Base-by-base conservation (phyloP, 2,888 invertebrate genomes). In the Megastigmus dorsalis region DNA sequence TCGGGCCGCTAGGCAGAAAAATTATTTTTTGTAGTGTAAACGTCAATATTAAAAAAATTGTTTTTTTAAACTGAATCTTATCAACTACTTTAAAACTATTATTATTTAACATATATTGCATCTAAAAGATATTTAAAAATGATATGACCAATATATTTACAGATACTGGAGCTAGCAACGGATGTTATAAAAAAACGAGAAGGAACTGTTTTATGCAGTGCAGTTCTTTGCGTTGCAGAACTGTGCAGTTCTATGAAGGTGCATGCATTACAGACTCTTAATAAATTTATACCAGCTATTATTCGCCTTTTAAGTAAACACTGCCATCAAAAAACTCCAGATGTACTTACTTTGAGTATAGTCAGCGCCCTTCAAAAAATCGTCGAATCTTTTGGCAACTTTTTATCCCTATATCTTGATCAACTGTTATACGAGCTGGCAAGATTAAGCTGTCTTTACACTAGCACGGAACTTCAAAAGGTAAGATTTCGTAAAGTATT, bases 341-440 rank as follows among this genome's bases (percentile, higher is more conserved):
- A 92, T 80, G 81, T 93, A 20, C 88, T 92, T 0, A 86, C 94
- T n/a, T 85, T 94, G 18, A 94, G 95, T 84, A 92, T 94, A 5
- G 91, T 96, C 1, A 94, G 95, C 2, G 93, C 95, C 0, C 89
- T 96, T 36, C 92, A 94, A 74, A 96, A 95, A 87, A 92, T 97
- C 45, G 91, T 97, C 3, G 95, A 95, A 83, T 93, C 93, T 28
- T 86, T 97, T 48, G 93, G 95, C 0, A 89, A 94, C 43, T 98
- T 97, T 85, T 86, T 98, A 77, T 96, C 95, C 76, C 95, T 96
- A 0, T 97, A 97, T 87, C 89, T 97, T 36, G 92, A 92, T 78
- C 92, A 93, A 80, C 89, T 95, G 36, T 84, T 95, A 0, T 90
- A 89, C 7, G 92, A 93, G 79, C 88, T 95, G 45, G 91, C 92